A percentile compares a stretch with the other conserved stretches of the same genome.
phyloP scores from a whole-genome alignment of 2,888 invertebrate species.

The Diaphora mendica region DNA sequence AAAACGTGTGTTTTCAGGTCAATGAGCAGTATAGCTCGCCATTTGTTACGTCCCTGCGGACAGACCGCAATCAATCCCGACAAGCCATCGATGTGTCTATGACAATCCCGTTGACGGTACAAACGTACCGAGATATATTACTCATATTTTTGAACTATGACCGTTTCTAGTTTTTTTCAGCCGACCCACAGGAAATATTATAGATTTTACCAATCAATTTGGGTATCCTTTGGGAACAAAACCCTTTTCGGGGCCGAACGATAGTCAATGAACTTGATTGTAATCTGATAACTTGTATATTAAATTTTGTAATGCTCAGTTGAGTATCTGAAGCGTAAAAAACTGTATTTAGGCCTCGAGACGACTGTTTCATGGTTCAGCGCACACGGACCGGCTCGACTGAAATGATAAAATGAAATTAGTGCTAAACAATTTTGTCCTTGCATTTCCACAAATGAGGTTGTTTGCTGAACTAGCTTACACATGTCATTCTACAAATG shows the following conservation, averaged over 20 bases:
- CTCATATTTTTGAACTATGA: background rate
- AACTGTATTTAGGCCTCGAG: background rate
- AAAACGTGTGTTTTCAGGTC: background rate
- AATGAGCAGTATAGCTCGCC: background rate
- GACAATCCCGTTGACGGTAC: background rate
- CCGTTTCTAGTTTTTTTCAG: background rate
- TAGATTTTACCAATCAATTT: background rate
- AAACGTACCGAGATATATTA: background rate
- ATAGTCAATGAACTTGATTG: background rate
- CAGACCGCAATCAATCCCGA: slow-evolving; percentile 3
- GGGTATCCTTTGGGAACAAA: background rate
- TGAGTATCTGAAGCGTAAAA: background rate
- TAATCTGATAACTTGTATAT: background rate
- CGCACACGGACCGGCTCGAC: too few relatives aligned
- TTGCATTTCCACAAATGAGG: too few relatives aligned
- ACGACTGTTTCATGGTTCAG: too few relatives aligned
- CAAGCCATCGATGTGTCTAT: background rate
- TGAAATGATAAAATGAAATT: too few relatives aligned
- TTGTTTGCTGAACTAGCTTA: too few relatives aligned
- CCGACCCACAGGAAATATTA: background rate
- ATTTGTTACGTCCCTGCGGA: background rate
- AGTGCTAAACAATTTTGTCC: too few relatives aligned
- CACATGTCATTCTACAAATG: too few relatives aligned
- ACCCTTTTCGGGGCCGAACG: background rate
- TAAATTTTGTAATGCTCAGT: too few relatives aligned